These are phyloP conservation scores for Drosophila murphyi DNA, from an alignment of 1,140 invertebrate genomes.

Conservation along the genomic window DNA sequence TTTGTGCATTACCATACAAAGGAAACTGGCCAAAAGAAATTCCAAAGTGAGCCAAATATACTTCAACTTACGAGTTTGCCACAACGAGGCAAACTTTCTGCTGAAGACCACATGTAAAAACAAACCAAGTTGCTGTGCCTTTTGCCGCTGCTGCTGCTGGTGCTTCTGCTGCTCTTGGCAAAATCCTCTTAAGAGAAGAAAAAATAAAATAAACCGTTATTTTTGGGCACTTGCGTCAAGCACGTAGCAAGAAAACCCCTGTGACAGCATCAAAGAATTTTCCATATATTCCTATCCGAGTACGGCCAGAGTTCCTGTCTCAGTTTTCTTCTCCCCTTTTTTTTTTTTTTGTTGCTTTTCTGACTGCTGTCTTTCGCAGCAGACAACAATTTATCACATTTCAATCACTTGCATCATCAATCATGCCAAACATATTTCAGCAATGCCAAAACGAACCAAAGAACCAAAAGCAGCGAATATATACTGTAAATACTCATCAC, in stretches of 20 bases:
- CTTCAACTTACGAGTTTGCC: conserved; percentile 20
- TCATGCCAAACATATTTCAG: conserved; percentile 59
- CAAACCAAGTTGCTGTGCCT: conserved; percentile 16
- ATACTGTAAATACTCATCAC: conserved; percentile 23
- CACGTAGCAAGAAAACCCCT: conserved; percentile 18
- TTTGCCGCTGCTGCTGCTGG: neutral
- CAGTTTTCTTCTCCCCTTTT: conserved; percentile 9
- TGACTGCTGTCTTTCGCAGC: conserved; percentile 35
- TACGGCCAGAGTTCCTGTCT: conserved; percentile 6
- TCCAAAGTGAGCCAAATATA: conserved; percentile 6
- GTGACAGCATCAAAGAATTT: conserved; percentile 6
- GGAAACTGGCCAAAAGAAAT: conserved; percentile 24
- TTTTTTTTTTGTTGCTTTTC: conserved; percentile 22
- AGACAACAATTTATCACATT: conserved; percentile 75
- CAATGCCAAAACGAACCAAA: conserved; percentile 15
- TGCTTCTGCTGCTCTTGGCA: conserved; percentile 6
- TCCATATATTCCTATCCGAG: conserved; percentile 36
- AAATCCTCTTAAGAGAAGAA: conserved; percentile 35
- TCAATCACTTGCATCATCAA: conserved; percentile 75
- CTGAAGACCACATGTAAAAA: conserved; percentile 58
- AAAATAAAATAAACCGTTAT: conserved; percentile 14
- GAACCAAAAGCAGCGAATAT: conserved; percentile 11
- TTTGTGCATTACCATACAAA: conserved; percentile 62
- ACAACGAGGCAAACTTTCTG: conserved; percentile 34
- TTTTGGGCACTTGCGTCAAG: conserved; percentile 24